A percentile compares a stretch with the other conserved stretches of the same genome.
Evolutionary conservation across 2,113 vertebrate species (phyloP).

Genomic region (Hyla sarda): DNA sequence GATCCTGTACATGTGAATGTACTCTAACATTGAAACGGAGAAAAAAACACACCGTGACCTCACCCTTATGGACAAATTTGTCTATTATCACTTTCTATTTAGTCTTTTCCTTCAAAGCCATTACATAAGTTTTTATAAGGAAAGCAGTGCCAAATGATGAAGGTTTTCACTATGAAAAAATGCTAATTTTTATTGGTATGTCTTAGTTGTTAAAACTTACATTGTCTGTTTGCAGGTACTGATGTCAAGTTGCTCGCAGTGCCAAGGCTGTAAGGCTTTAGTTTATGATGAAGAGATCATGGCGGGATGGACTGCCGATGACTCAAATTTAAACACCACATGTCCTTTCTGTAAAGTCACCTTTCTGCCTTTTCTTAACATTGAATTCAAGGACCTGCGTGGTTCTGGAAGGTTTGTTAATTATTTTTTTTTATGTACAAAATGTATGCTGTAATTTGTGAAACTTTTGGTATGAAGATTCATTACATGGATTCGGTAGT

Average conservation of each 20-base stretch:
- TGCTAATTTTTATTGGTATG: too few species aligned
- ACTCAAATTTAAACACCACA: slow-evolving; percentile 95
- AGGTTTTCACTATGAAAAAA: too few species aligned
- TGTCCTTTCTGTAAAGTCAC: slow-evolving; percentile 93
- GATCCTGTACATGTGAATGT: too few species aligned
- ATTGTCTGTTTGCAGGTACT: slow-evolving; percentile 78
- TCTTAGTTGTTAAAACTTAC: too few species aligned
- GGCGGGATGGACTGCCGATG: slow-evolving; percentile 96
- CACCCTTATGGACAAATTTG: too few species aligned
- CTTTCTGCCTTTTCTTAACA: slow-evolving; percentile 91
- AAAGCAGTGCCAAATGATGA: too few species aligned
- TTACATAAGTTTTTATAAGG: too few species aligned
- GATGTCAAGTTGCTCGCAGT: slow-evolving; percentile 98
- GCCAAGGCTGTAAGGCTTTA: slow-evolving; percentile 85
- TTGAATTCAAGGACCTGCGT: slow-evolving; percentile 95
- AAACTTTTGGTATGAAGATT: background rate
- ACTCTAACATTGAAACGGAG: too few species aligned
- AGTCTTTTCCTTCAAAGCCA: too few species aligned
- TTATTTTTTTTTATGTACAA: background rate
- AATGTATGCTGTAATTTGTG: background rate
- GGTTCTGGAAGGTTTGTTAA: slow-evolving; percentile 80
- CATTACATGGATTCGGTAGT: too few species aligned
- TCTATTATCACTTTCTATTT: too few species aligned
- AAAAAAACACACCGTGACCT: too few species aligned
- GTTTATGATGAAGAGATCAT: slow-evolving; percentile 99